These are phyloP conservation scores for Palaemon carinicauda DNA, from an alignment of 1,140 invertebrate genomes.

Conservation along the genomic window DNA sequence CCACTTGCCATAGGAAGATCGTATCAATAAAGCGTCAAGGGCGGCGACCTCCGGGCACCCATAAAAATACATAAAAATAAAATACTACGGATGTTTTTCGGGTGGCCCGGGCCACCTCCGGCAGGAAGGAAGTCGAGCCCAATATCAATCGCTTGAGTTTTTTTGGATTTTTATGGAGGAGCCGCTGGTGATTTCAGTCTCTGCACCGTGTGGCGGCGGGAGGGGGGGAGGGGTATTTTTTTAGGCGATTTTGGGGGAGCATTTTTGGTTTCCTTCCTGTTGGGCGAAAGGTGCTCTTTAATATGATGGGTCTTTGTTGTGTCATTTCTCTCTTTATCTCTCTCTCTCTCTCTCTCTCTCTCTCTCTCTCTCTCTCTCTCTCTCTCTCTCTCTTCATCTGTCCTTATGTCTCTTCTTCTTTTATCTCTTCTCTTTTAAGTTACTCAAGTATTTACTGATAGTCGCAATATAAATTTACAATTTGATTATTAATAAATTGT, in stretches of 20 bases:
- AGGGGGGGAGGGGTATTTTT: no score
- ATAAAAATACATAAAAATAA: slow-evolving; percentile 10
- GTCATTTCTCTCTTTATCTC: no score
- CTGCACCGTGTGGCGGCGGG: no score
- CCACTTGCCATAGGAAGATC: not conserved
- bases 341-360: not conserved
- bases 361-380: not conserved
- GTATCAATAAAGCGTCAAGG: not conserved
- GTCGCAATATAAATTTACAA: no score
- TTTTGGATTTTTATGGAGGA: not conserved
- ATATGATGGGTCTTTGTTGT: no score
- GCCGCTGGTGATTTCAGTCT: no score
- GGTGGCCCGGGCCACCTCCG: not conserved
- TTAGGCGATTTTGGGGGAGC: no score
- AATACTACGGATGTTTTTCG: slow-evolving; percentile 2
- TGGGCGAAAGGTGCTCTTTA: no score
- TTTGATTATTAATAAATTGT: no score
- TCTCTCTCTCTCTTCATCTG: not conserved
- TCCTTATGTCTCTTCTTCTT: not conserved
- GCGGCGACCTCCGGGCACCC: not conserved
- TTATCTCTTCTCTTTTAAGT: not conserved
- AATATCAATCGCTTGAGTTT: not conserved
- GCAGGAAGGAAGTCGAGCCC: not conserved
- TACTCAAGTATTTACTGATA: not conserved
- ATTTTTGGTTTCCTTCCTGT: no score